These are phyloP conservation scores for Diachasma alloeum DNA, from an alignment of 1,140 invertebrate species.

Conservation along the genomic window DNA sequence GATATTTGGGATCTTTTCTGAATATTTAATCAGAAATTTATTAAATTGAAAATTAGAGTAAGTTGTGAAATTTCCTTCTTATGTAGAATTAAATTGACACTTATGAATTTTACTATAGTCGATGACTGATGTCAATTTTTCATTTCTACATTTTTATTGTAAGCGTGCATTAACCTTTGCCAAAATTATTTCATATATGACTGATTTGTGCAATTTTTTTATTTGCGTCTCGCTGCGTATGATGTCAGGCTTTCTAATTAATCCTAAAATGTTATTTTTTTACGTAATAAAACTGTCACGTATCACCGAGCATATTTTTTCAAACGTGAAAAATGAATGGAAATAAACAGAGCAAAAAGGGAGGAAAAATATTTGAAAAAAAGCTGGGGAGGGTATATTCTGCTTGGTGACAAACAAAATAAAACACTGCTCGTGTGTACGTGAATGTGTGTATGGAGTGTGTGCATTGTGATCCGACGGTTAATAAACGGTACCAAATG, in stretches of 20 bases:
- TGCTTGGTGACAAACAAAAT: not conserved
- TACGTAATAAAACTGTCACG: slow-evolving; percentile 38
- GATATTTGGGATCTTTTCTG: too few species aligned
- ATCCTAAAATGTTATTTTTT: not conserved
- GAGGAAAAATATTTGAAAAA: slow-evolving; percentile 36
- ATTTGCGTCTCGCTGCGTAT: not conserved
- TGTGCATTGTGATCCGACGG: not conserved
- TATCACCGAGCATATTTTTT: slow-evolving; percentile 59
- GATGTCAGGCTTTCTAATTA: not conserved
- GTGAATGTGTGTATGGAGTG: too few species aligned
- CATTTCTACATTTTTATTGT: too few species aligned
- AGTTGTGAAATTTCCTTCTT: too few species aligned
- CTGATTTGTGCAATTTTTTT: not conserved
- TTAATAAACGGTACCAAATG: not conserved
- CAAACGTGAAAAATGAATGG: slow-evolving; percentile 54
- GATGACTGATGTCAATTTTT: too few species aligned
- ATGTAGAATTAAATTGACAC: too few species aligned
- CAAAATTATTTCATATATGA: not conserved
- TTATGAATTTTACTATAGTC: too few species aligned
- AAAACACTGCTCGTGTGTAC: not conserved
- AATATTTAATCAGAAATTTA: too few species aligned
- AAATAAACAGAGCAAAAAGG: slow-evolving; percentile 23
- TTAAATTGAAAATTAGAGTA: too few species aligned
- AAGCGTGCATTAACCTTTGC: not conserved
- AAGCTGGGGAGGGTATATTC: not conserved